Conservation (phyloP, 1,140 invertebrate species). For the Protaetia brevitarsis region DNA sequence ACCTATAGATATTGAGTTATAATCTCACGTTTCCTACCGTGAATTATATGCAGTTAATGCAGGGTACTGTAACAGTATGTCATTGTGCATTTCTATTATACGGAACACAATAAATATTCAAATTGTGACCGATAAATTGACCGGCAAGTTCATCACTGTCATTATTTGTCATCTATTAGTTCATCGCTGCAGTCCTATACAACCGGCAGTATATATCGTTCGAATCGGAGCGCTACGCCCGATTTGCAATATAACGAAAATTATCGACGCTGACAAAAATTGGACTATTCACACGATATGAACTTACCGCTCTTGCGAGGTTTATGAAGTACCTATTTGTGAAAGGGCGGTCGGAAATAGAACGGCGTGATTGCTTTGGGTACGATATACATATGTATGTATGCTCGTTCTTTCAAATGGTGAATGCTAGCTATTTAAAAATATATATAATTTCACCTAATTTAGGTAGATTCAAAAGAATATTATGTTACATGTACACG, state of each 20-base stretch:
- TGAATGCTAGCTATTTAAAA: too few relatives aligned
- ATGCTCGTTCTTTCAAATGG: too few relatives aligned
- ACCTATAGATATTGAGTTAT: background rate
- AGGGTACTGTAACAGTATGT: background rate
- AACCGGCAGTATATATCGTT: background rate
- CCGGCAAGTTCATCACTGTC: slow-evolving; percentile 21
- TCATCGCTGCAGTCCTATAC: background rate
- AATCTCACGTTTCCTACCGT: background rate
- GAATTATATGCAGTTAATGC: slow-evolving; percentile 17
- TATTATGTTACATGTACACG: too few relatives aligned
- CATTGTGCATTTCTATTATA: background rate
- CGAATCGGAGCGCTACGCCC: background rate
- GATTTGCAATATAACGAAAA: background rate
- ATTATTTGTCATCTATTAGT: slow-evolving; percentile 23
- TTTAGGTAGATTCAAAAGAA: too few relatives aligned
- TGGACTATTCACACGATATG: background rate
- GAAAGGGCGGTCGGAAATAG: too few relatives aligned
- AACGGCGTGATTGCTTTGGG: too few relatives aligned
- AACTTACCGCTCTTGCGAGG: too few relatives aligned
- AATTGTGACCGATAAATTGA: slow-evolving; percentile 14
- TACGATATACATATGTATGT: too few relatives aligned
- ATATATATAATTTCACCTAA: too few relatives aligned
- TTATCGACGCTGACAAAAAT: background rate
- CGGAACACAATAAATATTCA: slow-evolving; percentile 22
- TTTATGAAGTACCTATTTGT: too few relatives aligned